Conservation (phyloP, 1,140 invertebrate species). For the Cylas formicarius region DNA sequence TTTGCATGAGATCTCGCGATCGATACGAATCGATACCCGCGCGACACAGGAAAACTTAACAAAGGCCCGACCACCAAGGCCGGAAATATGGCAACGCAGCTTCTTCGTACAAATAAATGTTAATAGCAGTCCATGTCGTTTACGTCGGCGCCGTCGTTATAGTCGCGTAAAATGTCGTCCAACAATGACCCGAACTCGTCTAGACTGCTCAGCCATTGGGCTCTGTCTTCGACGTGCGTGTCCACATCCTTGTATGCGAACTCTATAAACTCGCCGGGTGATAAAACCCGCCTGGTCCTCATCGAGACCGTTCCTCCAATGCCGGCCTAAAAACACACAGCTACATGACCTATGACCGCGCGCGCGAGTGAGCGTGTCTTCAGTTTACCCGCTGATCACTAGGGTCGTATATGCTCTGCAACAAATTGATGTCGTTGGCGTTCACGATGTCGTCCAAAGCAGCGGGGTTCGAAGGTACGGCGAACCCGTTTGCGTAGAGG, state of each 20-base stretch:
- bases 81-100: too few species aligned
- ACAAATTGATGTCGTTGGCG: constrained; percentile 50
- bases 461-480: too few species aligned
- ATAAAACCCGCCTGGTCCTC: constrained; percentile 40
- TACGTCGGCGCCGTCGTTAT: constrained; percentile 43
- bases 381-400: constrained; percentile 40
- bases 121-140: constrained; percentile 61
- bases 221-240: constrained; percentile 47
- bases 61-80: too few species aligned
- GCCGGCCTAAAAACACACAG: background rate
- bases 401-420: constrained; percentile 49
- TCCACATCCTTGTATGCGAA: constrained; percentile 50
- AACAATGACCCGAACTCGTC: constrained; percentile 55
- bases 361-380: constrained; percentile 35
- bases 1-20: too few species aligned
- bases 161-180: constrained; percentile 57
- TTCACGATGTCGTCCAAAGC: constrained; percentile 50
- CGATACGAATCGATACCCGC: too few species aligned
- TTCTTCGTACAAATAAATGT: constrained; percentile 17
- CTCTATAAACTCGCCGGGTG: constrained; percentile 49
- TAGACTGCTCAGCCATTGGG: constrained; percentile 51
- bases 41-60: too few species aligned
- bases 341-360: constrained; percentile 22
- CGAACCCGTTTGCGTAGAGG: too few species aligned
- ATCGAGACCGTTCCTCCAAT: constrained; percentile 8